Evolutionary conservation across 2,113 vertebrate genomes (phyloP), one percentile per base, ranked within the genome.

Genomic region (Tetrax tetrax): DNA sequence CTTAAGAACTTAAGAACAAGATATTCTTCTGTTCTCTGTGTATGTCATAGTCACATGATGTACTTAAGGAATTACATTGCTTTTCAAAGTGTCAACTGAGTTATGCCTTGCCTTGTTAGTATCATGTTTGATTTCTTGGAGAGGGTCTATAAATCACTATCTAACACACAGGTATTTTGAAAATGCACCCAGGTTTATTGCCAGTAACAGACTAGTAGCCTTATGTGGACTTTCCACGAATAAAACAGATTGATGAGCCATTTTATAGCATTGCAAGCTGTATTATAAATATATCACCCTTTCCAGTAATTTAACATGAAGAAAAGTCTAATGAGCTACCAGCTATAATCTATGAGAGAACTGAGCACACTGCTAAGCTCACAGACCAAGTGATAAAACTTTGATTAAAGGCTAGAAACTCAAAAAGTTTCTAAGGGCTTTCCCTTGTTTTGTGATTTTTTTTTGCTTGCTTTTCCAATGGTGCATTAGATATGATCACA

Each of bases 231-330:
- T 98, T 98, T 91, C 90, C 96, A 91, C 96, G 97, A 98, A 98
- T 98, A 98, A 98, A 98, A 97, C 97, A 98, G 98, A 98, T 98
- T 98, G 97, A 98, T 98, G 98, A 98, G 96, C 97, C 98, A 94
- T 98, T 98, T 98, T 98, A 98, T 98, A 93, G 97, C 97, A 97
- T 97, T 95, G 80, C 96, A 97, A 97, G 96, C 95, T 97, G 80
- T 98, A 97, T 98, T 98, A 98, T 97, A 98, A 98, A 98, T 98
- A 98, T 81, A 98, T 98, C 97, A 97, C 92, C 76, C 96, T 97
- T 98, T 98, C 98, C 97, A 98, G 97, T 97, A 98, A 97, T 98
- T 97, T 97, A 97, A 95, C 14, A 8, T 97, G 97, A 97, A 97
- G 97, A 97, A 97, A 76, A 97, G 90, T 82, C 96, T 98, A 98